Base-by-base conservation (phyloP, 2,797 vertebrate genomes). In the Eulemur coronatus region DNA sequence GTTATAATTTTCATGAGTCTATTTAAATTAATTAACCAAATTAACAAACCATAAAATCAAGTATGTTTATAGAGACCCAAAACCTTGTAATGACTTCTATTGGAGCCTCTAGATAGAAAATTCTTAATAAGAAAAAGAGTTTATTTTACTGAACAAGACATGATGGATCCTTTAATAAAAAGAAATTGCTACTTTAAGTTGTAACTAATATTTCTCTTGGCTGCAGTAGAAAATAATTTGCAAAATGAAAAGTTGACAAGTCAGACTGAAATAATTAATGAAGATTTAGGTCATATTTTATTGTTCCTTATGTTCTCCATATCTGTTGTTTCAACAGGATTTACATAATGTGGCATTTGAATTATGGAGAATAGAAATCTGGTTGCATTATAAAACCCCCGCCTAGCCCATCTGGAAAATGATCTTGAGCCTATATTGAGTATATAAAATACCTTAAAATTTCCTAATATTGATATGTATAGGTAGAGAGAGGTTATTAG, bases 11-110 rank as follows among this genome's bases (percentile, higher is more conserved):
- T 95, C 67, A 50, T 84, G 59, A 82, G 30, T 89, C 84, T 93
- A n/a, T 93, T 95, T 96, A 94, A 97, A 92, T 96, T 96, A 96
- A 95, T 92, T 94, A 96, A 72, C 72, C 70, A 96, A 67, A 97
- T 94, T 97, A 96, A 69, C 61, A 93, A 89, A 91, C 76, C 55
- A 90, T 92, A 96, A 96, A 98, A 96, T 94, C 50, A 87, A 78
- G 46, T 95, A 94, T 96, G 38, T 94, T 96, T 94, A 91, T 87
- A 50, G 65, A 85, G 46, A 95, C 67, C 69, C 65, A 89, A 55
- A 96, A 93, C 55, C 69, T 96, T 95, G 14, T 95, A 90, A 88
- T 93, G 78, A 84, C 52, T 93, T 95, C 70, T 80, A 0, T 69
- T 87, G 80, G 85, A 89, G 80, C 80, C 81, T 95, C 33, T 63